Conservation (phyloP, 2,113 vertebrate genomes). For the Globicephala melas region DNA sequence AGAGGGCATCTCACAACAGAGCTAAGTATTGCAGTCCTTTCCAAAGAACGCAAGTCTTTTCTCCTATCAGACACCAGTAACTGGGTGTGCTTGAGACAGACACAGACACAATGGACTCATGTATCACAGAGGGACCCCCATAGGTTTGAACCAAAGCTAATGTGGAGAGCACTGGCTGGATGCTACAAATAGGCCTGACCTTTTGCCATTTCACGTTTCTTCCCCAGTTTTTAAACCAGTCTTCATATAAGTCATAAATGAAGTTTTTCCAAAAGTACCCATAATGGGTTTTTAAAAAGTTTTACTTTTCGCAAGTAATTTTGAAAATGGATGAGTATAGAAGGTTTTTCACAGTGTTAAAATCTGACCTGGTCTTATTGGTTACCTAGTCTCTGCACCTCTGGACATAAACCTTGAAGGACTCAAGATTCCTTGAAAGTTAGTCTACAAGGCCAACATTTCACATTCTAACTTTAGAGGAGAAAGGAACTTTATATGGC, state of each 20-base stretch:
- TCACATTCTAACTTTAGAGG: conserved; percentile 44
- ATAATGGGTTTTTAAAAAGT: not conserved
- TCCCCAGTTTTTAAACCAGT: not conserved
- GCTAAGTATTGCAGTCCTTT: not conserved
- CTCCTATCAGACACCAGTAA: not conserved
- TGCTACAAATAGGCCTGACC: not conserved
- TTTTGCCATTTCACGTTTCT: not conserved
- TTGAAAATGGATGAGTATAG: not conserved
- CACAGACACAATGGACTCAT: not conserved
- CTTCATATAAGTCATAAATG: not conserved
- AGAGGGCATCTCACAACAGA: not conserved
- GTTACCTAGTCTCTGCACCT: not conserved
- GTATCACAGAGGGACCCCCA: not conserved
- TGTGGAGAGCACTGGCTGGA: not conserved
- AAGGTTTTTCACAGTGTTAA: not conserved
- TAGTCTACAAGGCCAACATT: not conserved
- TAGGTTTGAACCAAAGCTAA: not conserved
- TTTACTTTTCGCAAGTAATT: conserved; percentile 36
- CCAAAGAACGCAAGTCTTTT: not conserved
- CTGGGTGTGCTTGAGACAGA: not conserved
- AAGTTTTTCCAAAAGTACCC: not conserved
- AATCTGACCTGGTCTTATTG: not conserved
- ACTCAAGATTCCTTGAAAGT: not conserved
- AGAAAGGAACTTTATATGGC: conserved; percentile 42
- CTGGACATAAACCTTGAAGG: not conserved